These are phyloP conservation scores for Gallinago undulata DNA, from an alignment of 2,113 vertebrate species.

Conservation along the genomic window DNA sequence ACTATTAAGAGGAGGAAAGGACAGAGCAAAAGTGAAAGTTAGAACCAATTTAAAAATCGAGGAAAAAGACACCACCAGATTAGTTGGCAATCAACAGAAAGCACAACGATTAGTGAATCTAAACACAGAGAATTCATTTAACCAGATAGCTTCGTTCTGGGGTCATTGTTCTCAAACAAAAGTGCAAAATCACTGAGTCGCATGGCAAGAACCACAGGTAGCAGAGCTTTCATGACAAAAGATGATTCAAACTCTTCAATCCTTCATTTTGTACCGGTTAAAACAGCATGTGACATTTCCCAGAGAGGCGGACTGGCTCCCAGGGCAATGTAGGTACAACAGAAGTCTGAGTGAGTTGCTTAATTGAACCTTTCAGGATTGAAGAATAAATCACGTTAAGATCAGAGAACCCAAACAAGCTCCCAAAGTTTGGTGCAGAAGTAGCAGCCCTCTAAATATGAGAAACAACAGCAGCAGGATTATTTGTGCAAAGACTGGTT, in stretches of 20 bases:
- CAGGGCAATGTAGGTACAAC: not conserved
- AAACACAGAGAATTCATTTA: conserved; percentile 47
- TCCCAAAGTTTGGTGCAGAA: conserved; percentile 12
- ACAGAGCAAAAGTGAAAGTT: conserved; percentile 80
- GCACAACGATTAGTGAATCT: conserved; percentile 73
- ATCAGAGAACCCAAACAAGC: conserved; percentile 35
- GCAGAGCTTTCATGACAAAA: conserved; percentile 44
- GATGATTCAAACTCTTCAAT: conserved; percentile 42
- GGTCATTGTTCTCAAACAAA: conserved; percentile 28
- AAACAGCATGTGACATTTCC: conserved; percentile 11
- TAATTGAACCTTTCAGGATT: conserved; percentile 39
- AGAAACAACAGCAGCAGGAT: conserved; percentile 15
- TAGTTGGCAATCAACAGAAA: conserved; percentile 72
- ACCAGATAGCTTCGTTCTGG: not conserved
- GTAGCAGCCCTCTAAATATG: not conserved
- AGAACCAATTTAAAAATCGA: conserved; percentile 79
- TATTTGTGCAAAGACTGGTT: not conserved
- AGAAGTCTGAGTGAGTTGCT: not conserved
- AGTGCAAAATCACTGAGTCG: conserved; percentile 51
- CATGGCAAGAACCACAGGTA: conserved; percentile 48
- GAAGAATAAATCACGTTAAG: conserved; percentile 30
- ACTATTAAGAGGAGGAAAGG: conserved; percentile 84
- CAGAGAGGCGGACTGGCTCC: conserved; percentile 19
- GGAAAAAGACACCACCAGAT: conserved; percentile 77
- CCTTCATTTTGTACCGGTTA: conserved; percentile 19